phyloP scores from a whole-genome alignment of 2,797 vertebrate genomes.

The Gallinago nigripennis region DNA sequence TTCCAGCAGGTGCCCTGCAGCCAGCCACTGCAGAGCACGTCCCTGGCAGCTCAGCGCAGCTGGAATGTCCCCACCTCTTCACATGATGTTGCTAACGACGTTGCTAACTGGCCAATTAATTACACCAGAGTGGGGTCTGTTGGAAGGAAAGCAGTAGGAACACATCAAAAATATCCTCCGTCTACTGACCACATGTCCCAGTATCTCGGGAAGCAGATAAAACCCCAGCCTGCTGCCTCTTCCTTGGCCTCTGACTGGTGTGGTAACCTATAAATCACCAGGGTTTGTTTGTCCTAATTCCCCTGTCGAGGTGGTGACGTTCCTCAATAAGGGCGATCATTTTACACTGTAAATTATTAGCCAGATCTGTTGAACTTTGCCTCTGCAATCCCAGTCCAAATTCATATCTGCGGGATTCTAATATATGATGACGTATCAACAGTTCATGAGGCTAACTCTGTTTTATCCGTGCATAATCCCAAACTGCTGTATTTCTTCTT shows the following conservation, averaged over 20 bases:
- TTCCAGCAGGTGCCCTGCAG: not conserved
- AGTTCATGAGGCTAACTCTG: not conserved
- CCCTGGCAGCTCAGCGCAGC: not conserved
- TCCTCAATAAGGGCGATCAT: not conserved
- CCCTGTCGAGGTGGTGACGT: accelerated
- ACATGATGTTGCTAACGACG: accelerated
- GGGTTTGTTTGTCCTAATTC: conserved; percentile 29
- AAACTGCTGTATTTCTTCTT: conserved; percentile 35
- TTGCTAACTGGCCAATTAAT: not conserved
- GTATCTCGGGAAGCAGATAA: not conserved
- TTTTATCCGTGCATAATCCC: conserved; percentile 33
- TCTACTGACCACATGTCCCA: not conserved
- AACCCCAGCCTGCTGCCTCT: not conserved
- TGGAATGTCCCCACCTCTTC: not conserved
- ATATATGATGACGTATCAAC: conserved; percentile 11
- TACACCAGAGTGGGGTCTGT: not conserved
- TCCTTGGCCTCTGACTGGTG: not conserved
- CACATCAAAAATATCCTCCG: not conserved
- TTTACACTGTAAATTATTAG: conserved; percentile 26
- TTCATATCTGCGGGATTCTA: not conserved
- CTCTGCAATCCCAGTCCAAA: not conserved
- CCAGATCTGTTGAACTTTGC: conserved; percentile 22
- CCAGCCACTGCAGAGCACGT: not conserved
- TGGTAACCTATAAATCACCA: conserved; percentile 15
- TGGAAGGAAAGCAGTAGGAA: not conserved